Percentiles rank a stretch among this genome's conserved stretches.
Evolutionary conservation across 1,140 invertebrate species (phyloP).

Genomic region (Nebria ingens): DNA sequence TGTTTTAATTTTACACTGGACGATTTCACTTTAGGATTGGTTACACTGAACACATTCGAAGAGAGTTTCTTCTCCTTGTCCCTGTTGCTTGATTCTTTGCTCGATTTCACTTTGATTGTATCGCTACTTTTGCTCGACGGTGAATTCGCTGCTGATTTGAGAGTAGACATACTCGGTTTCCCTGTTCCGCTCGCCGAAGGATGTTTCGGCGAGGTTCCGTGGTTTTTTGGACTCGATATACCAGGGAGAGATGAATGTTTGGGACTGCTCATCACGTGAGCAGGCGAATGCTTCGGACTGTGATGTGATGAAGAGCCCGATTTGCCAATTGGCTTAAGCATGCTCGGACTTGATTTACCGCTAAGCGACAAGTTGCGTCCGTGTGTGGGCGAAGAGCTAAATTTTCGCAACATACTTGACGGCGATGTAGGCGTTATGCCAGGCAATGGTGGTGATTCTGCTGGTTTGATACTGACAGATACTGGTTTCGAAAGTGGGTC

Average conservation of each 20-base stretch:
- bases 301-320: constrained; percentile 47
- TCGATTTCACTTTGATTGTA: constrained; percentile 34
- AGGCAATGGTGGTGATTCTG: constrained; percentile 50
- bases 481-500: constrained; percentile 63
- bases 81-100: constrained; percentile 36
- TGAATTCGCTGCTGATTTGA: constrained; percentile 67
- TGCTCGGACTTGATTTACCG: constrained; percentile 47
- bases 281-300: constrained; percentile 63
- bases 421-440: constrained; percentile 48
- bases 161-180: constrained; percentile 77
- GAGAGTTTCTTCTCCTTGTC: constrained; percentile 30
- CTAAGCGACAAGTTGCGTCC: constrained; percentile 30
- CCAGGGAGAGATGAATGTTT: constrained; percentile 44
- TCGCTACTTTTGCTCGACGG: constrained; percentile 38
- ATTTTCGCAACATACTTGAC: constrained; percentile 51
- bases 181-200: constrained; percentile 55
- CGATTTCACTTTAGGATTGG: constrained; percentile 57
- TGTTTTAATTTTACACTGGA: constrained; percentile 55
- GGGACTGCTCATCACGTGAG: constrained; percentile 56
- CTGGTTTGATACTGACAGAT: constrained; percentile 60
- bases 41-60: constrained; percentile 28
- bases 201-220: constrained; percentile 64
- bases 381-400: constrained; percentile 56
- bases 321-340: constrained; percentile 42
- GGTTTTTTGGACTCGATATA: constrained; percentile 55